Conservation (phyloP, 2,113 vertebrate genomes). For the Arvicanthis niloticus region DNA sequence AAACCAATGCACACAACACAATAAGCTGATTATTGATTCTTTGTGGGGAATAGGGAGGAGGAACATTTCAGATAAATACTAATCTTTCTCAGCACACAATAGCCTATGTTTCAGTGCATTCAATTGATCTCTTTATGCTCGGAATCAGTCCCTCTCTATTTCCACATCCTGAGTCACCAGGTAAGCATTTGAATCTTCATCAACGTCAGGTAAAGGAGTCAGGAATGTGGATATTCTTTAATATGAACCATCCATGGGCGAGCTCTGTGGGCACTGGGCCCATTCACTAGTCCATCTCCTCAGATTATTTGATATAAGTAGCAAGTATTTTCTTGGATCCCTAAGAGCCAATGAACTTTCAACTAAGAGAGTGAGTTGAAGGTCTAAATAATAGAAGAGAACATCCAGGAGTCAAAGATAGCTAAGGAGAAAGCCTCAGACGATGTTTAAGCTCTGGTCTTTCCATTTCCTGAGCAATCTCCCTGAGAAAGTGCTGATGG, state of each 20-base stretch:
- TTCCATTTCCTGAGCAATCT: not conserved
- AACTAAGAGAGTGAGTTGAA: not conserved
- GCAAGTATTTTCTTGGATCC: not conserved
- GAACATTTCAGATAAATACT: not conserved
- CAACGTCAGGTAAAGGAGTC: not conserved
- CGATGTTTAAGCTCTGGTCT: too few species aligned
- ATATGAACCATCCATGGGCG: not conserved
- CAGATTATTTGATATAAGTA: not conserved
- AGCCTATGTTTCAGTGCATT: not conserved
- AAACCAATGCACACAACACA: conserved; percentile 10
- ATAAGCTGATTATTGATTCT: not conserved
- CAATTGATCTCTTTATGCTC: not conserved
- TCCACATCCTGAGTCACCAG: not conserved
- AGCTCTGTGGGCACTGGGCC: not conserved
- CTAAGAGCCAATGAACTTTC: not conserved
- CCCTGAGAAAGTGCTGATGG: not conserved
- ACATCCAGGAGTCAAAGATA: not conserved
- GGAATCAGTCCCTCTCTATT: not conserved
- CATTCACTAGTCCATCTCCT: not conserved
- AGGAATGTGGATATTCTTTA: not conserved
- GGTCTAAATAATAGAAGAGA: not conserved
- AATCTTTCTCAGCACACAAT: not conserved
- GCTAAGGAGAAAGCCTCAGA: not conserved
- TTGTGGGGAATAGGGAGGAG: accelerated
- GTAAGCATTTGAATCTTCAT: not conserved